Percentiles rank a stretch among this genome's conserved stretches.
phyloP scores from a whole-genome alignment of 2,797 vertebrate genomes.

The Paramormyrops hopkinsi region DNA sequence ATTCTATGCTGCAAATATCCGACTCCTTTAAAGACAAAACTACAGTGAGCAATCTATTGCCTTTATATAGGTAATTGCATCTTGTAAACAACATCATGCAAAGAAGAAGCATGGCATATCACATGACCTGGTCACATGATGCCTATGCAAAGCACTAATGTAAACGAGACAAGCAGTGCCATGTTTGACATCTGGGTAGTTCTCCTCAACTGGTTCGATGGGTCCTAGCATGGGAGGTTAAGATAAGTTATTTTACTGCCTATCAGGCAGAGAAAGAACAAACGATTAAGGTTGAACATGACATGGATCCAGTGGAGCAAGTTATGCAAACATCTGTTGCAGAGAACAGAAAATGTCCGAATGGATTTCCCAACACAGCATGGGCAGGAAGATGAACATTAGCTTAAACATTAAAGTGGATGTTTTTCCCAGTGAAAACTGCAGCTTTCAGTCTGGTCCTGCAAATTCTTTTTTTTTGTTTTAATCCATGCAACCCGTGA shows the following conservation, averaged over 20 bases:
- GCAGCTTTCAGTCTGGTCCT: neutral
- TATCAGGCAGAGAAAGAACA: neutral
- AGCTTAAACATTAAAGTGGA: neutral
- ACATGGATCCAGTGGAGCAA: neutral
- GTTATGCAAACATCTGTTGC: neutral
- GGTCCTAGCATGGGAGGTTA: neutral
- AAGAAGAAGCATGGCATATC: neutral
- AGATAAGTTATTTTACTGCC: neutral
- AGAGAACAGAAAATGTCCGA: neutral
- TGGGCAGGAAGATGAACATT: neutral
- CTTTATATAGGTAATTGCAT: neutral
- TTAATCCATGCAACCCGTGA: neutral
- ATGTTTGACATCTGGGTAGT: neutral
- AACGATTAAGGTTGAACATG: neutral
- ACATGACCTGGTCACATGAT: neutral
- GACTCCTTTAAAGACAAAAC: neutral
- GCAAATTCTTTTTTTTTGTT: neutral
- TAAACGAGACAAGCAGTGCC: neutral
- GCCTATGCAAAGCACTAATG: neutral
- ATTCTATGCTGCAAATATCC: neutral
- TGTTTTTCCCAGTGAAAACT: neutral
- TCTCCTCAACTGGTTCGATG: neutral
- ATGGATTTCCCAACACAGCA: neutral
- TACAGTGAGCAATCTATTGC: neutral
- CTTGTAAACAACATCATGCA: neutral